Percentiles rank a stretch among this genome's conserved stretches.
phyloP scores from a whole-genome alignment of 2,888 invertebrate genomes.

The Leptarthrus brevirostris region DNA sequence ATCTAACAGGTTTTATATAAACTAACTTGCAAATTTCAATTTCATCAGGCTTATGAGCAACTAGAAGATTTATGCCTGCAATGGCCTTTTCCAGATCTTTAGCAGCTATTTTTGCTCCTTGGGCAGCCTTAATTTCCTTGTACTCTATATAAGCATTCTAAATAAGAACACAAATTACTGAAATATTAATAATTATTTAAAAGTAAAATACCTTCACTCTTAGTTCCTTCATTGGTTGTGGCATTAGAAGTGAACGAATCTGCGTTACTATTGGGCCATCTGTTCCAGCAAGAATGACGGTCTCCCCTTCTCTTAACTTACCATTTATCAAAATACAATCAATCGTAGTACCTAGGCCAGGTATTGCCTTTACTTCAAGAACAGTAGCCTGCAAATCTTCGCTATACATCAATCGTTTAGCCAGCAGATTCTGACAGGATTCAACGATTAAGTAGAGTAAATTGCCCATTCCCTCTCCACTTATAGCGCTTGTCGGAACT shows the following conservation, averaged over 20 bases:
- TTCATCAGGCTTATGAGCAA: constrained; percentile 95
- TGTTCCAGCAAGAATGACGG: constrained; percentile 94
- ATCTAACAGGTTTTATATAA: background rate
- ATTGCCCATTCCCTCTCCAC: constrained; percentile 99
- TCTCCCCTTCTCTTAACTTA: constrained; percentile 90
- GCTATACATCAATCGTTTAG: constrained; percentile 90
- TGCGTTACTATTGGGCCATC: constrained; percentile 99
- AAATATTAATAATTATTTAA: background rate
- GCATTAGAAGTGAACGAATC: constrained; percentile 96
- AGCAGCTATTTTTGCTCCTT: constrained; percentile 98
- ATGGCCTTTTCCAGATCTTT: constrained; percentile 98
- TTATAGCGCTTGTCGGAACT: constrained; percentile 97
- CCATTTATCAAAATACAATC: constrained; percentile 99
- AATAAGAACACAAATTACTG: background rate
- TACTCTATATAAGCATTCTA: constrained; percentile 93
- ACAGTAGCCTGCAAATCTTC: constrained; percentile 91
- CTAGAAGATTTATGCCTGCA: constrained; percentile 91
- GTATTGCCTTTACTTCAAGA: constrained; percentile 92
- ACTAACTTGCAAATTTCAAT: constrained; percentile 81
- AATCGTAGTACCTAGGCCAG: constrained; percentile 97
- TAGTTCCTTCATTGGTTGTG: constrained; percentile 96
- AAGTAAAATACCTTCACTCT: constrained; percentile 82
- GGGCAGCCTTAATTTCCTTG: constrained; percentile 94
- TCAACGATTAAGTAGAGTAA: constrained; percentile 92
- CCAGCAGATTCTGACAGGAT: constrained; percentile 88